Conservation (phyloP, 2,113 vertebrate species). For the Nymphicus hollandicus region DNA sequence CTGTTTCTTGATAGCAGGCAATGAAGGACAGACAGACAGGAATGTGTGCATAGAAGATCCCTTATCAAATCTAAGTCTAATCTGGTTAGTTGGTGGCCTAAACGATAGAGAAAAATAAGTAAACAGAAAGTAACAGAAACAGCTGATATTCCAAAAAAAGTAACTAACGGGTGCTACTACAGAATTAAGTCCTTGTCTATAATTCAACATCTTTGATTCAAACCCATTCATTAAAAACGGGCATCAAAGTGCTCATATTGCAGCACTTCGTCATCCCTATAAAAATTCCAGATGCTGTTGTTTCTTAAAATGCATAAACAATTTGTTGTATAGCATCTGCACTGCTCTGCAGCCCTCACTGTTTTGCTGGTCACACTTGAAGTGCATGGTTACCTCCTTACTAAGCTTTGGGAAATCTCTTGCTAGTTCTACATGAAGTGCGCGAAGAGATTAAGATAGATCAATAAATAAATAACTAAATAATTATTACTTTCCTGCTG, state of each 20-base stretch:
- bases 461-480: not conserved
- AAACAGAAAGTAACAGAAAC: not conserved
- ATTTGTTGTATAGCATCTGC: not conserved
- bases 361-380: not conserved
- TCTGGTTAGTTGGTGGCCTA: not conserved
- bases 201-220: not conserved
- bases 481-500: not conserved
- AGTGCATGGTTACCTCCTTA: not conserved
- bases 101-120: not conserved
- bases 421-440: not conserved
- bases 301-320: not conserved
- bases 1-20: not conserved
- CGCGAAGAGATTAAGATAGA: not conserved
- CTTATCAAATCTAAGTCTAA: not conserved
- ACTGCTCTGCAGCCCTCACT: not conserved
- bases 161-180: not conserved
- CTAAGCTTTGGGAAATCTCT: not conserved
- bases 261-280: fast-evolving
- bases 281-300: not conserved
- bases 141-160: not conserved
- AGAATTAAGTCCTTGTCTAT: not conserved
- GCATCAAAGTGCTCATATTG: not conserved
- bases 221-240: not conserved
- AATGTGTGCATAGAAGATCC: not conserved
- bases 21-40: not conserved